Evolutionary conservation across 2,113 vertebrate species (phyloP).

Genomic region (Smithornis capensis): DNA sequence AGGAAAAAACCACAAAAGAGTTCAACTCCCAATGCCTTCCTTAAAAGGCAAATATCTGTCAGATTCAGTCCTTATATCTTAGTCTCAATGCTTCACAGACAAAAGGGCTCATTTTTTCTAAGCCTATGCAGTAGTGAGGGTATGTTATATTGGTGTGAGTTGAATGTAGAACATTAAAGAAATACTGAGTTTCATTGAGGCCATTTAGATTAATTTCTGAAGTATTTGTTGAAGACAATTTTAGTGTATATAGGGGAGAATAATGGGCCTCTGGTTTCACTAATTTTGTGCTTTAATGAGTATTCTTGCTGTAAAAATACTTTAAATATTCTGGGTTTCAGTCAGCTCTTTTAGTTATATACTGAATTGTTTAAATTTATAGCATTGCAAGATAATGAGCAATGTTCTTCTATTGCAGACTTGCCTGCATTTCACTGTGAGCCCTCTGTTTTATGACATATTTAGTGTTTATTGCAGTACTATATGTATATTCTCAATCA

Average conservation of each 20-base stretch:
- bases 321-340: background rate
- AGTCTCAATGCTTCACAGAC: background rate
- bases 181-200: background rate
- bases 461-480: slow-evolving; percentile 7
- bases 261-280: background rate
- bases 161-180: background rate
- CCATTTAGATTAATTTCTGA: background rate
- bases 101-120: background rate
- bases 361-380: background rate
- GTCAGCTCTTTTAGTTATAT: background rate
- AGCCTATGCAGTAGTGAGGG: background rate
- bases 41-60: background rate
- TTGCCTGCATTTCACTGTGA: background rate
- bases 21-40: background rate
- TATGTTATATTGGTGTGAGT: background rate
- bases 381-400: background rate
- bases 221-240: background rate
- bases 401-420: background rate
- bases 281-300: background rate
- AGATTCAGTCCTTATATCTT: background rate
- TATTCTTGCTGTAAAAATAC: background rate
- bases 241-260: background rate
- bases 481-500: background rate
- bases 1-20: background rate
- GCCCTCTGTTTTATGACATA: background rate